phyloP scores from a whole-genome alignment of 2,888 invertebrate species.

The Seladonia tumulorum region DNA sequence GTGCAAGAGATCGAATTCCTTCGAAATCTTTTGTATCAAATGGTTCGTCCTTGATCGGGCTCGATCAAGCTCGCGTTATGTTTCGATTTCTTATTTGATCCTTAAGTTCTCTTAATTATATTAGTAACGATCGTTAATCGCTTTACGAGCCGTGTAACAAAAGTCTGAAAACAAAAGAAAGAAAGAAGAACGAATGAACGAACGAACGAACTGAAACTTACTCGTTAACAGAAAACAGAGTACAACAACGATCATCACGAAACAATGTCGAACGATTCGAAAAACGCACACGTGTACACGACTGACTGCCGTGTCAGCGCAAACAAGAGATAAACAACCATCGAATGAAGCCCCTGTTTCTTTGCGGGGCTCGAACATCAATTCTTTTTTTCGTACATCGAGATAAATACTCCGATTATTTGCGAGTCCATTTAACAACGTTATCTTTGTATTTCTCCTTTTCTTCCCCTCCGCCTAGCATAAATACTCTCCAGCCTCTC shows the following conservation, averaged over 20 bases:
- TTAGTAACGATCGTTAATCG: constrained; percentile 1
- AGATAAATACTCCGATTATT: constrained; percentile 24
- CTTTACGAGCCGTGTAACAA: not conserved
- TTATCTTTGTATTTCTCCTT: not conserved
- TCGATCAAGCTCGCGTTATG: constrained; percentile 24
- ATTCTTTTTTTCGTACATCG: constrained; percentile 11
- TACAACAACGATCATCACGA: not conserved
- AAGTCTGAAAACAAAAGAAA: not conserved
- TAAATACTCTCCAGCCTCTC: not conserved
- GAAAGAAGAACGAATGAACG: not conserved
- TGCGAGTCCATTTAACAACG: not conserved
- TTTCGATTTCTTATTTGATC: constrained; percentile 22
- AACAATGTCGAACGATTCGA: not conserved
- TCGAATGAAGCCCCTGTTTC: not conserved
- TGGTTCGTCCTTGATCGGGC: constrained; percentile 2
- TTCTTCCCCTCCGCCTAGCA: not conserved
- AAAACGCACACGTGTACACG: not conserved
- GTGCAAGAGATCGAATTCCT: constrained; percentile 16
- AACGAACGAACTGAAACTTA: not conserved
- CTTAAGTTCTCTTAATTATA: constrained; percentile 15
- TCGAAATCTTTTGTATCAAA: constrained; percentile 21
- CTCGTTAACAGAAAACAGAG: not conserved
- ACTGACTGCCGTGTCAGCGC: not conserved
- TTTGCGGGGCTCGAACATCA: not conserved
- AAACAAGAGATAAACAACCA: constrained; percentile 8